Conservation (phyloP, 2,113 vertebrate genomes). For the Brachyhypopomus occidentalis region DNA sequence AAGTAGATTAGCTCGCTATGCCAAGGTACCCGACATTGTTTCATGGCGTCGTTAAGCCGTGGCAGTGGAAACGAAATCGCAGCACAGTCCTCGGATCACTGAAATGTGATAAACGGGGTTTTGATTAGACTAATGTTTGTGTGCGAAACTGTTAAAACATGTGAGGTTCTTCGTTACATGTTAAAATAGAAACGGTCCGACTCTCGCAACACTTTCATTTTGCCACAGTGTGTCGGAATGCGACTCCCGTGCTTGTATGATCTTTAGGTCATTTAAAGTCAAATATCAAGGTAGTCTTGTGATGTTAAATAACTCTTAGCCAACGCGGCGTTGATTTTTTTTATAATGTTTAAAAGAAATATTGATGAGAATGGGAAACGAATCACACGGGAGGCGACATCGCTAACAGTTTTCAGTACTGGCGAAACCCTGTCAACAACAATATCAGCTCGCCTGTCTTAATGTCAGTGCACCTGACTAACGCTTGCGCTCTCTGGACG, state of each 20-base stretch:
- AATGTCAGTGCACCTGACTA: not conserved
- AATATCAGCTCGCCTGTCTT: not conserved
- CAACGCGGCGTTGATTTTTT: not conserved
- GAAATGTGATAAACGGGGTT: not conserved
- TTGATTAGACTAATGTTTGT: not conserved
- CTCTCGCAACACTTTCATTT: not conserved
- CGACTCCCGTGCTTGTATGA: slow-evolving; percentile 24
- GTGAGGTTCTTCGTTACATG: not conserved
- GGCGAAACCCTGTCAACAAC: too few species aligned
- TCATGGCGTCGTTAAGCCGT: slow-evolving; percentile 64
- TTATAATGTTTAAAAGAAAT: not conserved
- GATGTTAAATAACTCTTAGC: not conserved
- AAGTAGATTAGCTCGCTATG: slow-evolving; percentile 42
- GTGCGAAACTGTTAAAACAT: not conserved
- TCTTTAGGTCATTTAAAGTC: not conserved
- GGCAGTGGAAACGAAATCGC: slow-evolving; percentile 12
- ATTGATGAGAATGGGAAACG: not conserved
- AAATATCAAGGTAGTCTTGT: not conserved
- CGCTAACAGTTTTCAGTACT: too few species aligned
- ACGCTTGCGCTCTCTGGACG: not conserved
- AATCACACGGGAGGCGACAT: not conserved
- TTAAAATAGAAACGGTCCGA: not conserved
- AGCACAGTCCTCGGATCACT: not conserved
- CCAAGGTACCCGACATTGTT: slow-evolving; percentile 66
- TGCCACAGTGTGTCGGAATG: slow-evolving; percentile 50